Base-by-base conservation (phyloP, 2,113 vertebrate genomes). In the Osmerus mordax region DNA sequence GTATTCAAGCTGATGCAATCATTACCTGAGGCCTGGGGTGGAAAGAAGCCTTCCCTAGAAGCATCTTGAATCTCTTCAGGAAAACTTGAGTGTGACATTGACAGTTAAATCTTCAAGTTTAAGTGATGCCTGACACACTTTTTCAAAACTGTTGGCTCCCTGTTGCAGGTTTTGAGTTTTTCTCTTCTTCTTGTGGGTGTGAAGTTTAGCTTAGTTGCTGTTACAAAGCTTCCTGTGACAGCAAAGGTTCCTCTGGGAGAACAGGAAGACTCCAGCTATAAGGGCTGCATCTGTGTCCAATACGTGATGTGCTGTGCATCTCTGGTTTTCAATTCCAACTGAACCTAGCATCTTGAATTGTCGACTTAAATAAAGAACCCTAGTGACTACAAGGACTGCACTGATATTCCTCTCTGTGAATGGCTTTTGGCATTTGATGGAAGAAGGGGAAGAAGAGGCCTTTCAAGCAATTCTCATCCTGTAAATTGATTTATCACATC, bases 1-100 rank as follows among this genome's bases (percentile, higher is more conserved):
- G 74, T 70, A 81, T 88, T 85, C 81, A 69, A 16, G 63, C 55
- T 69, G 60, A 79, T 67, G 65, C 67, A 11, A 76, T 52, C 21
- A 29, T 62, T 66, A 58, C 66, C 70, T n/a, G 21, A 59, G 65
- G 61, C 75, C 18, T 6, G 8, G 14, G 28, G 23, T 55, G 41
- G 15, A 25, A 53, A 53, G 13, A 52, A 5, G 65, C 47, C 21
- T 62, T 60, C 23, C 72, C 36, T 9, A 3, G 62, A 78, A 75
- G 56, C 32, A 9, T 19, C 36, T 65, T 65, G 18, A n/a, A 29
- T 73, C 21, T 32, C 29, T 12, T 72, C 11, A 23, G 41, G 41
- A 47, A 47, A 47, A 47, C 41, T 47, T 47, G 41, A 41, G 36
- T 11, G 41, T 47, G 41, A 47, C 41, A 47, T 47, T 47, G 41